phyloP scores from a whole-genome alignment of 2,113 vertebrate genomes.

The Aix galericulata region DNA sequence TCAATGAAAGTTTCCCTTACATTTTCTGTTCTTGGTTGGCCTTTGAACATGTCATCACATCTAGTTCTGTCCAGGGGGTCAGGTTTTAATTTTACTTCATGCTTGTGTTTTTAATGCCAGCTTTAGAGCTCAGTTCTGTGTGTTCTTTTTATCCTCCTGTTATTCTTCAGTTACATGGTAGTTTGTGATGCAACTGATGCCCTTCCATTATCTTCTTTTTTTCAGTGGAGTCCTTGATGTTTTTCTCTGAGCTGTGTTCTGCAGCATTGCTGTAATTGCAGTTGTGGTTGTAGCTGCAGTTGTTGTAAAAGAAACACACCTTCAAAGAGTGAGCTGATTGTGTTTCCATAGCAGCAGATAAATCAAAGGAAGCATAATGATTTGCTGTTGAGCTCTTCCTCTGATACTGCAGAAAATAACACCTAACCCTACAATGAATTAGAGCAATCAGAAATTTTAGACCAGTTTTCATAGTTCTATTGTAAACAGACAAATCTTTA shows the following conservation, averaged over 20 bases:
- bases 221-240: neutral
- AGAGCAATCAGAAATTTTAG: neutral
- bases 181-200: neutral
- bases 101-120: neutral
- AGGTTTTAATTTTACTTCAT: neutral
- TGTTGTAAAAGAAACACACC: neutral
- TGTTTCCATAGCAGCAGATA: neutral
- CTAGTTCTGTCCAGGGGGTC: neutral
- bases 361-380: neutral
- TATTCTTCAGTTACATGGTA: neutral
- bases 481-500: neutral
- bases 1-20: neutral
- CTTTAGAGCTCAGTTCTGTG: neutral
- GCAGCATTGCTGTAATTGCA: neutral
- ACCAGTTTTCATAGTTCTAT: neutral
- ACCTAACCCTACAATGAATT: neutral
- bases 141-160: neutral
- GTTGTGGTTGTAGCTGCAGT: neutral
- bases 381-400: neutral
- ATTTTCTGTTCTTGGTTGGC: neutral
- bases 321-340: neutral
- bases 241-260: neutral
- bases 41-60: neutral
- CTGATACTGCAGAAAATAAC: neutral
- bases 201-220: neutral